These are phyloP conservation scores for Centruroides vittatus DNA, from an alignment of 1,140 invertebrate species.

Conservation along the genomic window DNA sequence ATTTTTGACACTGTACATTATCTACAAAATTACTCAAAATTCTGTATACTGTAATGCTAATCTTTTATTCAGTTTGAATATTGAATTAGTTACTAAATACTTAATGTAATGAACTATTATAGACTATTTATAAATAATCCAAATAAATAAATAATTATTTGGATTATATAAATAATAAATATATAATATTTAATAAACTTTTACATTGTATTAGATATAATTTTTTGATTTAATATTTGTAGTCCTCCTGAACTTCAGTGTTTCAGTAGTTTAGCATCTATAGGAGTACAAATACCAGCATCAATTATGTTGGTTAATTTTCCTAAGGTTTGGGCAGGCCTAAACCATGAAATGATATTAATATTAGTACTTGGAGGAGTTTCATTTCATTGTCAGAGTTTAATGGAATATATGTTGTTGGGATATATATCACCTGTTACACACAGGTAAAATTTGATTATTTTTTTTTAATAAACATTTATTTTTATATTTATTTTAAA, in stretches of 20 bases:
- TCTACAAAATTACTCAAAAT: no score
- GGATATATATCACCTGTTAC: conserved; percentile 74
- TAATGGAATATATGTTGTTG: conserved; percentile 72
- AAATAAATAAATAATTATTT: no score
- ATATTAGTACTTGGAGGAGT: conserved; percentile 58
- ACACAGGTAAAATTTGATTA: conserved; percentile 45
- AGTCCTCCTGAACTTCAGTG: conserved; percentile 76
- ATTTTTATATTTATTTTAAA: neutral
- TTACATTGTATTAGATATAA: no score
- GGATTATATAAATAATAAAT: no score
- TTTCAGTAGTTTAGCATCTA: conserved; percentile 62
- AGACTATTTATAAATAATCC: no score
- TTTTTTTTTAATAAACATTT: neutral
- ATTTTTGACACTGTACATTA: no score
- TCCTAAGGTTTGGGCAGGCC: conserved; percentile 25
- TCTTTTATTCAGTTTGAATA: no score
- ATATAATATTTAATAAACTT: no score
- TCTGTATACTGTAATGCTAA: no score
- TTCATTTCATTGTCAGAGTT: conserved; percentile 76
- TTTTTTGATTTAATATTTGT: conserved; percentile 1
- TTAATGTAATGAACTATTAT: no score
- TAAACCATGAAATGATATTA: conserved; percentile 38
- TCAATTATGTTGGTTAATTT: conserved; percentile 52
- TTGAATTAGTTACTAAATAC: no score
- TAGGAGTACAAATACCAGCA: conserved; percentile 62